Evolutionary conservation across 2,888 invertebrate genomes (phyloP).

Genomic region (Drosophila subsilvestris): DNA sequence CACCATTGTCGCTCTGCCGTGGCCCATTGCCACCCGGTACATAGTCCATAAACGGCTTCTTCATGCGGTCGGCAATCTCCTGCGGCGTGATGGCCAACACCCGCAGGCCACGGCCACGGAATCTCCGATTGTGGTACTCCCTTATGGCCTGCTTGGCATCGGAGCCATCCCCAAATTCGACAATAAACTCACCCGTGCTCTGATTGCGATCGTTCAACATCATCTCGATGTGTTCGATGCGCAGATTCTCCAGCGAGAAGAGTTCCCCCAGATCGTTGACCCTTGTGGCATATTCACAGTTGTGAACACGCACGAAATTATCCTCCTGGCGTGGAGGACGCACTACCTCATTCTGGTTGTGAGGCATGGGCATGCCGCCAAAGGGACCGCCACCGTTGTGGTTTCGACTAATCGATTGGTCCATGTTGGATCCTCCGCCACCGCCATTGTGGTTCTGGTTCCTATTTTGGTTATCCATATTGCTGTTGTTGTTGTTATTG

Average conservation of each 20-base stretch:
- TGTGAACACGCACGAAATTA: slow-evolving; percentile 89
- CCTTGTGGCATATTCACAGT: slow-evolving; percentile 90
- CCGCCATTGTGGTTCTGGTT: slow-evolving; percentile 19
- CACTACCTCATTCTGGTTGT: background rate
- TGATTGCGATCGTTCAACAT: slow-evolving; percentile 89
- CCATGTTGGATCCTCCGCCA: slow-evolving; percentile 11
- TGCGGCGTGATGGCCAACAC: slow-evolving; percentile 85
- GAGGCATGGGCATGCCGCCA: background rate
- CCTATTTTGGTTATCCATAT: slow-evolving; percentile 1
- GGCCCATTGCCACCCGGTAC: slow-evolving; percentile 74
- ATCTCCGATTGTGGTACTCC: slow-evolving; percentile 80
- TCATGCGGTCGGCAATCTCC: slow-evolving; percentile 86
- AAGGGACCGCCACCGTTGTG: slow-evolving; percentile 7
- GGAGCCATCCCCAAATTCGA: slow-evolving; percentile 90
- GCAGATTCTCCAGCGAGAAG: slow-evolving; percentile 90
- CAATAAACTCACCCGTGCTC: slow-evolving; percentile 93
- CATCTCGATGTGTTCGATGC: slow-evolving; percentile 91
- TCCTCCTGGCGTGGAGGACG: slow-evolving; percentile 65
- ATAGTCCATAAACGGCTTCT: slow-evolving; percentile 81
- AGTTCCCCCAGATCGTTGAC: slow-evolving; percentile 92
- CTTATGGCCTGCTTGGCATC: slow-evolving; percentile 86
- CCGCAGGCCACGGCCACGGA: slow-evolving; percentile 84
- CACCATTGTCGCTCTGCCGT: slow-evolving; percentile 14
- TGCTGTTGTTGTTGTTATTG: slow-evolving; percentile 25
- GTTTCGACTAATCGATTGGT: slow-evolving; percentile 3